Conservation (phyloP, 2,797 vertebrate genomes). For the Anguilla pacifica region DNA sequence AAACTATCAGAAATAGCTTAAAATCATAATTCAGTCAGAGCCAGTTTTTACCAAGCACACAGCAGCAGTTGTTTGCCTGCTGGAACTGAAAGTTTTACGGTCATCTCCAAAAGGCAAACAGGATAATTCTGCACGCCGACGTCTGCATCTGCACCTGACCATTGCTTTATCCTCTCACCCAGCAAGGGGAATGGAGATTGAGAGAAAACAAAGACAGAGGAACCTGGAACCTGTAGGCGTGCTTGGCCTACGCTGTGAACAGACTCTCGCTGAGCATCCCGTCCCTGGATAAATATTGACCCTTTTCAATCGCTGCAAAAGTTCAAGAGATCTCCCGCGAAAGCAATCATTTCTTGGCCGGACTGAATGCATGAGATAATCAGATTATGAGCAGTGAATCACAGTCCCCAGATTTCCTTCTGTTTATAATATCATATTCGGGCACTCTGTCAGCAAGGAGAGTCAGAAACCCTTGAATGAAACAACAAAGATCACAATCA, state of each 20-base stretch:
- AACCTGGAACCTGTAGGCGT: background rate
- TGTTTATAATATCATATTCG: background rate
- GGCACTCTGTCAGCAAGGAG: background rate
- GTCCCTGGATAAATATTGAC: constrained; percentile 32
- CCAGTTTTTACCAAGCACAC: background rate
- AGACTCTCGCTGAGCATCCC: background rate
- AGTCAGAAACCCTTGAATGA: background rate
- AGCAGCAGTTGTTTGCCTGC: background rate
- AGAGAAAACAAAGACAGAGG: background rate
- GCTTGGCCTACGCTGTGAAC: background rate
- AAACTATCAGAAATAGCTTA: background rate
- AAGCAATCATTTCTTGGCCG: constrained; percentile 25
- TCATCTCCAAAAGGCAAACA: background rate
- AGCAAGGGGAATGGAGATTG: background rate
- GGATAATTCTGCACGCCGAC: background rate
- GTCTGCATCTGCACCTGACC: background rate
- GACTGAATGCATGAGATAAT: constrained; percentile 17
- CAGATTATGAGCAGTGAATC: constrained; percentile 6
- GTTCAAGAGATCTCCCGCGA: constrained; percentile 23
- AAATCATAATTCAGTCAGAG: background rate
- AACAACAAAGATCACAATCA: background rate
- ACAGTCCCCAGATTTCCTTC: background rate
- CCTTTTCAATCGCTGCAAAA: constrained; percentile 25
- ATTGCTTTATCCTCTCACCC: background rate
- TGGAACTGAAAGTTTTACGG: background rate